These are phyloP conservation scores for Aptenodytes patagonicus DNA, from an alignment of 2,113 vertebrate genomes.

Conservation along the genomic window DNA sequence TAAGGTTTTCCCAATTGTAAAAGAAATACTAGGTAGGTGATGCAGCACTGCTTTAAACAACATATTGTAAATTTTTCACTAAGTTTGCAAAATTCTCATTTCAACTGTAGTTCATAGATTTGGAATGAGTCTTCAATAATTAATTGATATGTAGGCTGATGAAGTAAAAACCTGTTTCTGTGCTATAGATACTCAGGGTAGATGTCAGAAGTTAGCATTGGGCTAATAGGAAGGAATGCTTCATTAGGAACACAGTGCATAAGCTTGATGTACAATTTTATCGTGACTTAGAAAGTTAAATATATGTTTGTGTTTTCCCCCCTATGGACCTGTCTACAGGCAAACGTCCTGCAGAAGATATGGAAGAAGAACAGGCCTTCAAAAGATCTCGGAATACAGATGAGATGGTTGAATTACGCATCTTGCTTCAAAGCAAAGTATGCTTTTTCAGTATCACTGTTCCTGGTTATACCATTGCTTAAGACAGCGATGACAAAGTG, in stretches of 20 bases:
- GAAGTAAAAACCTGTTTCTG: background rate
- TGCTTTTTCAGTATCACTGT: background rate
- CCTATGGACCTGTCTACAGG: constrained; percentile 74
- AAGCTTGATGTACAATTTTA: background rate
- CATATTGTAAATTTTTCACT: background rate
- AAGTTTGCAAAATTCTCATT: background rate
- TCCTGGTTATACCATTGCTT: background rate
- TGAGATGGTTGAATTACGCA: constrained; percentile 93
- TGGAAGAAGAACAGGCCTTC: constrained; percentile 92
- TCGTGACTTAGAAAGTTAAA: background rate
- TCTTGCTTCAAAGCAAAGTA: constrained; percentile 98
- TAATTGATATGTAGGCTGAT: background rate
- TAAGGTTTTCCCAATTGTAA: background rate
- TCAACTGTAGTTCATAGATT: background rate
- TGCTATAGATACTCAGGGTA: background rate
- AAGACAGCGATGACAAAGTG: background rate
- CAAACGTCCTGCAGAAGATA: constrained; percentile 94
- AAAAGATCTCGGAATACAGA: constrained; percentile 95
- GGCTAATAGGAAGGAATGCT: background rate
- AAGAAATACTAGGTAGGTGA: background rate
- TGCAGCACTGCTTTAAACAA: background rate
- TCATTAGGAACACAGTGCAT: background rate
- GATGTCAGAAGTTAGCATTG: background rate
- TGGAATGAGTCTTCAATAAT: background rate
- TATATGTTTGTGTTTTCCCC: background rate